A percentile compares a stretch with the other conserved stretches of the same genome.
Evolutionary conservation across 2,888 invertebrate species (phyloP).

Genomic region (Tenthredo livida): DNA sequence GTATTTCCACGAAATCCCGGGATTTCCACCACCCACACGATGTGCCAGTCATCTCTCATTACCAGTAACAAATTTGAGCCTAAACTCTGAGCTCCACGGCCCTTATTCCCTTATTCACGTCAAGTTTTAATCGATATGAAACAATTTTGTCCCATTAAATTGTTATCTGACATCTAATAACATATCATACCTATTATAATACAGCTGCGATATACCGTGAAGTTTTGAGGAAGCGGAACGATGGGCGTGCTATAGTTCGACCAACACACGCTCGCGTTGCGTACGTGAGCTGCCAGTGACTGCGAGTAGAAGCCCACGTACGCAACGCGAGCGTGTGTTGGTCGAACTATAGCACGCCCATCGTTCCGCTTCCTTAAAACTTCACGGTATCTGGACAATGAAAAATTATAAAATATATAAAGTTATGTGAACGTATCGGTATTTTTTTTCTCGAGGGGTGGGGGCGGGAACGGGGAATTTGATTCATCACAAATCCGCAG

Average conservation of each 20-base stretch:
- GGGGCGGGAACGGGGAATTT: background rate
- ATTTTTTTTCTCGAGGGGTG: background rate
- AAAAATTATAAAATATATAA: background rate
- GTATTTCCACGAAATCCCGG: background rate
- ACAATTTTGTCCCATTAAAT: background rate
- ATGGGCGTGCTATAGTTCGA: too few species aligned
- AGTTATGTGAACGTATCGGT: background rate
- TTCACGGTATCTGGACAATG: background rate
- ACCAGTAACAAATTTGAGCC: background rate
- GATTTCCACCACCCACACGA: background rate
- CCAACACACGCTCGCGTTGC: too few species aligned
- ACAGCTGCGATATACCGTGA: background rate
- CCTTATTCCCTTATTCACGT: background rate
- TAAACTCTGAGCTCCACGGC: background rate
- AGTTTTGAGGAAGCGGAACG: too few species aligned
- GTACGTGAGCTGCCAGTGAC: too few species aligned
- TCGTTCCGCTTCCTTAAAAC: too few species aligned
- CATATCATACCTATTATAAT: too few species aligned
- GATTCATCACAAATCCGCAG: background rate
- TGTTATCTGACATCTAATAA: background rate
- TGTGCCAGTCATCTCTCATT: constrained; percentile 23
- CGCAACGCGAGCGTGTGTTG: too few species aligned
- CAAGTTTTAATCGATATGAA: background rate
- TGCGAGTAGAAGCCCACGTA: too few species aligned
- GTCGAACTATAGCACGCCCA: too few species aligned